Percentiles rank a stretch among this genome's conserved stretches.
These are phyloP conservation scores for Ochotona princeps DNA, from an alignment of 2,113 vertebrate species.

Conservation along the genomic window DNA sequence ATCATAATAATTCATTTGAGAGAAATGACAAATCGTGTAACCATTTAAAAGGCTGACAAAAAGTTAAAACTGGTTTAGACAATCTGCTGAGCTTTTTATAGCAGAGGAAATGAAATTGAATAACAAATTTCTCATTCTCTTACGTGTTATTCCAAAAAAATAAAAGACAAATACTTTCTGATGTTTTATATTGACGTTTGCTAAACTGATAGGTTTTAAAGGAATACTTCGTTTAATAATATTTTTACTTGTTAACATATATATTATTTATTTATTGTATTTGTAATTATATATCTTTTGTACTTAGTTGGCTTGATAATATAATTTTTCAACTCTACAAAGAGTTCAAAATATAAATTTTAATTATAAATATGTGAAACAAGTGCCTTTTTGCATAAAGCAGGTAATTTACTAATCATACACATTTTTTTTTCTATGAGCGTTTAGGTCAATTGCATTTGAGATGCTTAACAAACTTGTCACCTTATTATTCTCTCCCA, in stretches of 20 bases:
- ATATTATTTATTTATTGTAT: not conserved
- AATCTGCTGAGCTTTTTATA: conserved; percentile 40
- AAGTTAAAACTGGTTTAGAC: conserved; percentile 16
- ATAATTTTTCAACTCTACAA: not conserved
- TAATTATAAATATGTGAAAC: conserved; percentile 1
- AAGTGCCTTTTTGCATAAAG: not conserved
- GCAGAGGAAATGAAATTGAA: conserved; percentile 29
- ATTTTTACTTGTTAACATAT: conserved; percentile 9
- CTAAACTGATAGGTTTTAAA: not conserved
- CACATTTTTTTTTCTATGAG: not conserved
- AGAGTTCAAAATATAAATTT: not conserved
- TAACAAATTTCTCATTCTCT: conserved; percentile 1
- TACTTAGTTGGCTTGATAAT: not conserved
- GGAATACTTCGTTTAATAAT: not conserved
- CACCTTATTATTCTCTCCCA: not conserved
- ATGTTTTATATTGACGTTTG: not conserved
- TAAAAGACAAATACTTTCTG: not conserved
- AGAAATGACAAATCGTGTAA: conserved; percentile 36
- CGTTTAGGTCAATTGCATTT: not conserved
- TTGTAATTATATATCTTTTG: not conserved
- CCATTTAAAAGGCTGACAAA: conserved; percentile 27
- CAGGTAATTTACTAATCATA: not conserved
- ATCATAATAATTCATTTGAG: conserved; percentile 27
- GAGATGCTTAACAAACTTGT: not conserved
- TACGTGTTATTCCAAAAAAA: not conserved